Evolutionary conservation across 1,140 invertebrate genomes (phyloP).

Genomic region (Nasonia longicornis): DNA sequence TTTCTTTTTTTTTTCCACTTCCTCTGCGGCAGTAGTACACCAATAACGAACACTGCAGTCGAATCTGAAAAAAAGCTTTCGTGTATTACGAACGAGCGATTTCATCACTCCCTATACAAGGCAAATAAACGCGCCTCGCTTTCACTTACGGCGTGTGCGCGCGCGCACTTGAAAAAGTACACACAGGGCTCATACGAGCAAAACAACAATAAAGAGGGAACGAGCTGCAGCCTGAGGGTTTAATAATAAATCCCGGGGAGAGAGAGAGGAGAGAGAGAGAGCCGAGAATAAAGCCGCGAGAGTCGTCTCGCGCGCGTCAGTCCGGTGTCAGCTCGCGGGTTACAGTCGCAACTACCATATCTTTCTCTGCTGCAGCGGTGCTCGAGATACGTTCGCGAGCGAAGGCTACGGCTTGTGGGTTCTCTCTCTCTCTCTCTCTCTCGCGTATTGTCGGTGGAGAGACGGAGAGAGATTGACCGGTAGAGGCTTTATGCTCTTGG

Average conservation of each 20-base stretch:
- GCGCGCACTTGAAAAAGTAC: not conserved
- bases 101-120: slow-evolving; percentile 15
- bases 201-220: not conserved
- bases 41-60: too few species aligned
- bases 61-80: not conserved
- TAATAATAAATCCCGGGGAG: slow-evolving; percentile 19
- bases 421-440: too few species aligned
- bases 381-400: not conserved
- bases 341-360: slow-evolving; percentile 1
- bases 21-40: too few species aligned
- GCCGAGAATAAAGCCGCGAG: slow-evolving; percentile 11
- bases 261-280: too few species aligned
- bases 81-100: not conserved
- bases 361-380: not conserved
- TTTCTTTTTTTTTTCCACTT: too few species aligned
- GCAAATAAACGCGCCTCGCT: slow-evolving; percentile 33
- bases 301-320: not conserved
- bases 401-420: not conserved
- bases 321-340: slow-evolving; percentile 15
- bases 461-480: not conserved
- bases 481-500: not conserved
- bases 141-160: slow-evolving; percentile 1
- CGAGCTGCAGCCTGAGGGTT: not conserved
- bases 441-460: not conserved
- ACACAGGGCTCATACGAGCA: not conserved